phyloP scores from a whole-genome alignment of 35 echinoderm and acorn worm genomes.

The Apostichopus parvimensis region DNA sequence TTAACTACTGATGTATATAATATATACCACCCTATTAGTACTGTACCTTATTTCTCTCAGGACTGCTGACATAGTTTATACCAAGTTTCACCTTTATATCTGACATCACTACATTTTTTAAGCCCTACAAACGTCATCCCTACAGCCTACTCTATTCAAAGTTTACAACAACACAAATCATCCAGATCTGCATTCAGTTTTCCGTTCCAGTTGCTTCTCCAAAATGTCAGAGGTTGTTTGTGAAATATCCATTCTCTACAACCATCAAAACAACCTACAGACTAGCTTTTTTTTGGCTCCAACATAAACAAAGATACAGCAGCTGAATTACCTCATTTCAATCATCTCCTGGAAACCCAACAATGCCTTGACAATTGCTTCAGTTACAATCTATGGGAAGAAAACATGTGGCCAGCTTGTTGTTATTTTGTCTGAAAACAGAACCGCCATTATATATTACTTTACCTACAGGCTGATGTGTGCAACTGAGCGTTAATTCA shows the following conservation, averaged over 20 bases:
- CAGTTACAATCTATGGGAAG: slow-evolving; percentile 9
- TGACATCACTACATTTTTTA: too few relatives aligned
- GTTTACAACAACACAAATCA: too few relatives aligned
- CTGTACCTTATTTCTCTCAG: too few relatives aligned
- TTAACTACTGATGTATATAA: too few relatives aligned
- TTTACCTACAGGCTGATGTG: neutral
- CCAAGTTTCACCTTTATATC: too few relatives aligned
- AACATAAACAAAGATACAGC: neutral
- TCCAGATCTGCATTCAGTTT: too few relatives aligned
- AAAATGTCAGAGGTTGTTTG: neutral
- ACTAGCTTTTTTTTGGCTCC: neutral
- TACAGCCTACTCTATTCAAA: too few relatives aligned
- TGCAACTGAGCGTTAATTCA: slow-evolving; percentile 29
- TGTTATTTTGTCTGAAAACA: slow-evolving; percentile 38
- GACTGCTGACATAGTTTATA: too few relatives aligned
- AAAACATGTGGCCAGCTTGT: slow-evolving; percentile 12
- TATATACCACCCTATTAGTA: too few relatives aligned
- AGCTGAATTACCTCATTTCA: neutral
- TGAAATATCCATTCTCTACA: neutral
- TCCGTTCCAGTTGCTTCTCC: neutral
- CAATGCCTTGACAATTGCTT: neutral
- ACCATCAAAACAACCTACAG: neutral
- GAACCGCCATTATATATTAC: neutral
- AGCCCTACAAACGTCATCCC: too few relatives aligned
- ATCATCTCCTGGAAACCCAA: neutral